These are phyloP conservation scores for Microcebus tavaratra DNA, from an alignment of 2,113 vertebrate genomes.

Conservation along the genomic window DNA sequence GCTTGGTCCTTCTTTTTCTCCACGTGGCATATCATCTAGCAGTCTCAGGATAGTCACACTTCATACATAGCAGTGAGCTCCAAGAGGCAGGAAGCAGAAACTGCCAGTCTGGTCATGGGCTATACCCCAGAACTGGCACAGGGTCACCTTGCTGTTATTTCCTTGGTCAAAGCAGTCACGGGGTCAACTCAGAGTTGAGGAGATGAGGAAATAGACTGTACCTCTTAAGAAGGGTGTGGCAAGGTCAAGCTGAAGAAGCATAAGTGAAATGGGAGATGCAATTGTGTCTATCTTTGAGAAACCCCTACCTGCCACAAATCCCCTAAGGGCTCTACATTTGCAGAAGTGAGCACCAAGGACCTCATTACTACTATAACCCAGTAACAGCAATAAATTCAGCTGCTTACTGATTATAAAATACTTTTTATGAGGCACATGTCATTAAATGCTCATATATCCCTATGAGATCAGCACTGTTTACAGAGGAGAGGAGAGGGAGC, in stretches of 20 bases:
- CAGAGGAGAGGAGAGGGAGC: neutral
- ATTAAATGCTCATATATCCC: conserved; percentile 27
- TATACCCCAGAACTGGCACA: neutral
- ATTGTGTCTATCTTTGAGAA: neutral
- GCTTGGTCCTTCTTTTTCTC: neutral
- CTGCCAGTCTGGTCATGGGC: neutral
- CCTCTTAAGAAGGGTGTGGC: neutral
- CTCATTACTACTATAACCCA: neutral
- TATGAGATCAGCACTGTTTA: neutral
- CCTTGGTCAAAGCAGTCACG: neutral
- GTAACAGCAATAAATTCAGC: neutral
- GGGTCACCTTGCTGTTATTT: neutral
- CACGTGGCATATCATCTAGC: neutral
- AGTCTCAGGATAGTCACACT: neutral
- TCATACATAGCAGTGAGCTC: neutral
- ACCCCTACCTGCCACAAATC: neutral
- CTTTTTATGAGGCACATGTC: neutral
- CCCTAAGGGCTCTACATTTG: neutral
- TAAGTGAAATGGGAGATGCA: neutral
- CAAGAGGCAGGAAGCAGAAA: neutral
- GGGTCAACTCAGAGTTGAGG: neutral
- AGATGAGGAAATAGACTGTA: neutral
- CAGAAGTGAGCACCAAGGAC: neutral
- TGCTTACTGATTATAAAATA: conserved; percentile 14
- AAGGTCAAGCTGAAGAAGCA: neutral